These are phyloP conservation scores for Glyphotaelius pellucidus DNA, from an alignment of 2,888 invertebrate species.

Conservation along the genomic window DNA sequence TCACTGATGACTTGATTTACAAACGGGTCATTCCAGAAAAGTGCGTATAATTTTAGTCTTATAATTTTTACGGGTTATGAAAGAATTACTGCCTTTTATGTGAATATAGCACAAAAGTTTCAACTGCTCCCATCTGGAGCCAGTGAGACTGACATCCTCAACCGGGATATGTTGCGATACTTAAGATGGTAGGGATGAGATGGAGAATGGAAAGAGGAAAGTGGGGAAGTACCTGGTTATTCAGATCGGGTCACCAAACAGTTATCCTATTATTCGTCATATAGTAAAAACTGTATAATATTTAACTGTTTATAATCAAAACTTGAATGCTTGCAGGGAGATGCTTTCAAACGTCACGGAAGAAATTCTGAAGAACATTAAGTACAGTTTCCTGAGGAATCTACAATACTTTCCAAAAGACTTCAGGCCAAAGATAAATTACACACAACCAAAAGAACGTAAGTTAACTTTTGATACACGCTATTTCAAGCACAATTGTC, in stretches of 20 bases:
- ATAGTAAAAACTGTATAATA: neutral
- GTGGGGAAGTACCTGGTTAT: no score
- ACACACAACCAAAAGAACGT: slow-evolving; percentile 34
- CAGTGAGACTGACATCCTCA: no score
- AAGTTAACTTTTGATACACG: neutral
- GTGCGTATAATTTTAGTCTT: neutral
- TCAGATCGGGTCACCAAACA: no score
- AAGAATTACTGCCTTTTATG: neutral
- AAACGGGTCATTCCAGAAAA: neutral
- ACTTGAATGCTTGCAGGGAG: neutral
- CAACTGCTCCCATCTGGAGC: no score
- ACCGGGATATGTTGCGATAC: no score
- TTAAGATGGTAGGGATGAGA: no score
- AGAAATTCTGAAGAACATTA: neutral
- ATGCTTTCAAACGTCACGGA: slow-evolving; percentile 2
- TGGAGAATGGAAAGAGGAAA: no score
- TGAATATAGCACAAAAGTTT: no score
- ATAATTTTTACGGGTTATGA: neutral
- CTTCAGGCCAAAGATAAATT: slow-evolving; percentile 51
- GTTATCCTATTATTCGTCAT: neutral
- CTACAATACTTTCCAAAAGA: slow-evolving; percentile 55
- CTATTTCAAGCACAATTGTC: no score
- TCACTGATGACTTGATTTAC: neutral
- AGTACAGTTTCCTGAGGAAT: slow-evolving; percentile 42
- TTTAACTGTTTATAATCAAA: neutral